Evolutionary conservation across 2,888 invertebrate species (phyloP).

Genomic region (Tyria jacobaeae): DNA sequence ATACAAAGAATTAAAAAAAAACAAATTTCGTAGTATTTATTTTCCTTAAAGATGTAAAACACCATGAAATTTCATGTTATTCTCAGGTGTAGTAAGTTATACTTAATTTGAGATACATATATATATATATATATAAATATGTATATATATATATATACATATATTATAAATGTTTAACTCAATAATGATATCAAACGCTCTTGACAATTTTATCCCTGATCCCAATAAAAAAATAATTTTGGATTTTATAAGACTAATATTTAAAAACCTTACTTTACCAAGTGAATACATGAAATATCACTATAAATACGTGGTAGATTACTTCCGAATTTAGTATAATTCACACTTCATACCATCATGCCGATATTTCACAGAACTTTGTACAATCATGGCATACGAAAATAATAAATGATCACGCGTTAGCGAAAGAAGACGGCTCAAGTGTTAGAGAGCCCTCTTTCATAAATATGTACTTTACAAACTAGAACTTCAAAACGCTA

Average conservation of each 20-base stretch:
- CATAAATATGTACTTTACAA: constrained; percentile 49
- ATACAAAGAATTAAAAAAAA: constrained; percentile 19
- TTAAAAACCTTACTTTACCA: constrained; percentile 49
- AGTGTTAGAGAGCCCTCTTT: constrained; percentile 42
- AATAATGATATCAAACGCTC: constrained; percentile 32
- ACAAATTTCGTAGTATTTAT: constrained; percentile 23
- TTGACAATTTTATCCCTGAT: constrained; percentile 41
- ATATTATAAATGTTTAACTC: constrained; percentile 24
- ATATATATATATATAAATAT: constrained; percentile 25
- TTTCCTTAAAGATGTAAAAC: constrained; percentile 6
- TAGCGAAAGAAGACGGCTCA: constrained; percentile 42
- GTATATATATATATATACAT: constrained; percentile 18
- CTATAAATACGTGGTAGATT: constrained; percentile 35
- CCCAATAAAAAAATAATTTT: constrained; percentile 67
- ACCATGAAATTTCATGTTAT: not conserved
- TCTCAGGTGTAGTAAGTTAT: constrained; percentile 1
- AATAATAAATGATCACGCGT: constrained; percentile 28
- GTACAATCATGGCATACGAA: constrained; percentile 44
- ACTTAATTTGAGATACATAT: not conserved
- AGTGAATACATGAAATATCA: constrained; percentile 50
- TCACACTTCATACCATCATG: constrained; percentile 27
- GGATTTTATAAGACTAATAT: constrained; percentile 56
- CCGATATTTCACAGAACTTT: constrained; percentile 47
- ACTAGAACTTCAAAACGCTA: constrained; percentile 34
- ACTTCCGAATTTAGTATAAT: constrained; percentile 41